A percentile compares a stretch with the other conserved stretches of the same genome.
Conservation (phyloP, 2,113 vertebrate species). For the Porphyrio hochstetteri region DNA sequence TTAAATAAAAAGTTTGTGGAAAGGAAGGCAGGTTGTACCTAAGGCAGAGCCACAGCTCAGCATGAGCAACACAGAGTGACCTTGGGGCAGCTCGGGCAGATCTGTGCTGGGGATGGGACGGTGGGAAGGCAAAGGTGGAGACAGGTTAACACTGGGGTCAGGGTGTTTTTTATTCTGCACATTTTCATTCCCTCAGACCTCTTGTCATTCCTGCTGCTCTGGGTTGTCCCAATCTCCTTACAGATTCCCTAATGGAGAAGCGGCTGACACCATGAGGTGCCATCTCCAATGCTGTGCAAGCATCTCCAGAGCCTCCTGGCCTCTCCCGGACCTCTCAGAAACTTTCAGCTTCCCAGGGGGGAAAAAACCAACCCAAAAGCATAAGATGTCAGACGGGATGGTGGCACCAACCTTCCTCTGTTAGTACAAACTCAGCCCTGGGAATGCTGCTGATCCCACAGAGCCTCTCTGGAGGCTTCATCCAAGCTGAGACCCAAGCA, state of each 20-base stretch:
- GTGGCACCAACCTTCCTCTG: background rate
- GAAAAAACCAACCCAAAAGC: background rate
- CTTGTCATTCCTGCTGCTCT: background rate
- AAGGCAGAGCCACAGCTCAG: background rate
- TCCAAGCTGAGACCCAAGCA: background rate
- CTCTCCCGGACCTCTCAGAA: fast-evolving
- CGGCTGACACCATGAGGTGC: background rate
- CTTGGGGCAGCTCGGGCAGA: background rate
- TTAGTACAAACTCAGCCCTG: background rate
- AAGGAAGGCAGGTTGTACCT: background rate
- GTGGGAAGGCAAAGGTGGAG: fast-evolving
- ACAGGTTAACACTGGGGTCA: background rate
- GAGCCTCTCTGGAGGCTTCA: background rate
- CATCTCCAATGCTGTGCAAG: background rate
- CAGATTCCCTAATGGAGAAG: background rate
- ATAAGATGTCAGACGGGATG: background rate
- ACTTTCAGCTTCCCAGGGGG: background rate
- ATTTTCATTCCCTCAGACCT: background rate
- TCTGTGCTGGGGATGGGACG: fast-evolving
- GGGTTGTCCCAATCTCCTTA: background rate
- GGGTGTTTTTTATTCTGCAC: background rate
- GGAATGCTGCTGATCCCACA: background rate
- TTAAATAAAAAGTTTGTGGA: background rate
- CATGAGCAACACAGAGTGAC: fast-evolving
- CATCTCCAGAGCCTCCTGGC: background rate